A percentile compares a stretch with the other conserved stretches of the same genome.
phyloP scores from a whole-genome alignment of 2,113 vertebrate species.

The Scomber japonicus region DNA sequence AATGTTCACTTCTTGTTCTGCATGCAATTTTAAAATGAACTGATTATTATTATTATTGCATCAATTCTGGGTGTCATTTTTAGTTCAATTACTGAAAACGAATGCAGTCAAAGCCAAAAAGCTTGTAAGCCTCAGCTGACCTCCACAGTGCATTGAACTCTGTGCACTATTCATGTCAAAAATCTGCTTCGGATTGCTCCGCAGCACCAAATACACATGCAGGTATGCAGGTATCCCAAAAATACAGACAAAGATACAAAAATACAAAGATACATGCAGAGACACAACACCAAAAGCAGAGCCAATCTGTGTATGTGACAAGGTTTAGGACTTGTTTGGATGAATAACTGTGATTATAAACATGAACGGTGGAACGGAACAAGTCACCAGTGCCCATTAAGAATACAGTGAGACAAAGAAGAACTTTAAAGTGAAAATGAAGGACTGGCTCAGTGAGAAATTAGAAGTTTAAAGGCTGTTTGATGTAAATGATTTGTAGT shows the following conservation, averaged over 20 bases:
- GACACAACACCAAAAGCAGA: background rate
- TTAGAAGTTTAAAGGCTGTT: background rate
- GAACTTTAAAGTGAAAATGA: constrained; percentile 1
- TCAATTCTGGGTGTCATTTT: background rate
- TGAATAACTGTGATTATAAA: constrained; percentile 34
- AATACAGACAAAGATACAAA: background rate
- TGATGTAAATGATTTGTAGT: too few relatives aligned
- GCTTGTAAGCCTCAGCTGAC: constrained; percentile 9
- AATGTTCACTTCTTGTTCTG: background rate
- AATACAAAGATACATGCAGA: background rate
- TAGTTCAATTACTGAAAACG: background rate
- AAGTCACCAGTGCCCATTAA: constrained; percentile 5
- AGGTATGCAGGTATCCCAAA: background rate
- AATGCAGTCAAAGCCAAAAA: constrained; percentile 10
- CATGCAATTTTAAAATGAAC: background rate
- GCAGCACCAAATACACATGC: background rate
- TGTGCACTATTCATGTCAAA: background rate
- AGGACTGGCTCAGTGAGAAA: constrained; percentile 16
- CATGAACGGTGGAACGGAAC: constrained; percentile 24
- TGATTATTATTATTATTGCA: constrained; percentile 13
- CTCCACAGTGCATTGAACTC: background rate
- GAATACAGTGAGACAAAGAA: constrained; percentile 24
- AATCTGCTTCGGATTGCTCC: background rate
- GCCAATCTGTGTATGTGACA: constrained; percentile 12
- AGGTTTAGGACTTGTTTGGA: constrained; percentile 18